Evolutionary conservation across 2,888 invertebrate genomes (phyloP).

Genomic region (Seira musarum): DNA sequence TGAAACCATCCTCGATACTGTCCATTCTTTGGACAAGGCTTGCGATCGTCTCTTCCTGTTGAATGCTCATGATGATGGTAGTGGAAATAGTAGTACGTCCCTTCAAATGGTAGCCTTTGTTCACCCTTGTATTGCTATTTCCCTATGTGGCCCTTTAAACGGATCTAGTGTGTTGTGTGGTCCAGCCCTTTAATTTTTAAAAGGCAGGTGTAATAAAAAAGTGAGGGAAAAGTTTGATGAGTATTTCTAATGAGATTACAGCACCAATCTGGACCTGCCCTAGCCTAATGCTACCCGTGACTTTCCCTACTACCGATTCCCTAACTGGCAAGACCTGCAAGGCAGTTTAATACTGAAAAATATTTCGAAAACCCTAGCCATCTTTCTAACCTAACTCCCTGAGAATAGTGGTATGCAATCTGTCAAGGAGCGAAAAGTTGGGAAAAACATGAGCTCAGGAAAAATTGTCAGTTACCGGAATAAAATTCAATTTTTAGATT

Average conservation of each 20-base stretch:
- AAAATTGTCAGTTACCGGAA: constrained; percentile 65
- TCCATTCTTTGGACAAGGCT: constrained; percentile 41
- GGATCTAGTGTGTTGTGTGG: background rate
- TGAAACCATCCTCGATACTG: constrained; percentile 55
- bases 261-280: background rate
- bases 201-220: constrained; percentile 43
- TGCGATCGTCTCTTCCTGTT: constrained; percentile 38
- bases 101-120: background rate
- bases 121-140: background rate
- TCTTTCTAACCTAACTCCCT: constrained; percentile 7
- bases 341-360: constrained; percentile 50
- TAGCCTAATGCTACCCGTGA: background rate
- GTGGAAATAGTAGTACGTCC: background rate
- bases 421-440: constrained; percentile 35
- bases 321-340: constrained; percentile 38
- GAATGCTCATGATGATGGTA: constrained; percentile 45
- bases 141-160: constrained; percentile 49
- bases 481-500: constrained; percentile 58
- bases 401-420: constrained; percentile 28
- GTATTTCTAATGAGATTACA: background rate
- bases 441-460: constrained; percentile 43
- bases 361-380: constrained; percentile 13
- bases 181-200: constrained; percentile 60
- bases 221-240: constrained; percentile 47
- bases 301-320: constrained; percentile 31